Conservation (phyloP, 2,113 vertebrate species). For the Scolopax mira region DNA sequence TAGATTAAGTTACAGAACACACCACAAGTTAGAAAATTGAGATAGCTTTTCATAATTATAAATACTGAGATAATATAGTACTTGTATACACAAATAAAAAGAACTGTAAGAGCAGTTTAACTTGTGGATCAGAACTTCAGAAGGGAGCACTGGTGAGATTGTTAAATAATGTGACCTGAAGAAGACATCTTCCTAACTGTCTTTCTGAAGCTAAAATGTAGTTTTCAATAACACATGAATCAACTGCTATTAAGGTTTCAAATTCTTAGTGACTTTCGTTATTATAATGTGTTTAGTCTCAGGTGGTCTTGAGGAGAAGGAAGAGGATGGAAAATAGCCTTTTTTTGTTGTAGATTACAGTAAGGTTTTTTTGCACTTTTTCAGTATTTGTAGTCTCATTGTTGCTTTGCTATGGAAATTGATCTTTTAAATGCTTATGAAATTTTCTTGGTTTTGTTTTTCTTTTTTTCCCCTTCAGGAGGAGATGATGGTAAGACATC, state of each 20-base stretch:
- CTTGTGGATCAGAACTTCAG: not conserved
- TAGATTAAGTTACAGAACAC: not conserved
- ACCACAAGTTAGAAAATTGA: not conserved
- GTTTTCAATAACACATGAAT: not conserved
- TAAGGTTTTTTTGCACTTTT: not conserved
- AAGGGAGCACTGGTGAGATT: not conserved
- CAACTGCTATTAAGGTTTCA: not conserved
- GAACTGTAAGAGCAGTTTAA: not conserved
- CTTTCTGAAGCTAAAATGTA: not conserved
- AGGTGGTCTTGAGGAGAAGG: not conserved
- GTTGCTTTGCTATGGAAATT: not conserved
- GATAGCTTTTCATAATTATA: not conserved
- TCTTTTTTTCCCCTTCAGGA: conserved; percentile 68
- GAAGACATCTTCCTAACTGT: not conserved
- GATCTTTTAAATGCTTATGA: not conserved
- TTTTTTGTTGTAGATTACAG: not conserved
- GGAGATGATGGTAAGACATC: conserved; percentile 90
- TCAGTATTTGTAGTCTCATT: not conserved
- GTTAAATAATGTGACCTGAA: not conserved
- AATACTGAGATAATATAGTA: not conserved
- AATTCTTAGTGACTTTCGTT: not conserved
- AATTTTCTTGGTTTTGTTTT: not conserved
- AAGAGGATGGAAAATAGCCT: not conserved
- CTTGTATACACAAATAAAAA: not conserved
- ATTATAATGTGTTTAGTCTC: not conserved